Evolutionary conservation across 2,888 invertebrate genomes (phyloP).

Genomic region (Notodonta ziczac): DNA sequence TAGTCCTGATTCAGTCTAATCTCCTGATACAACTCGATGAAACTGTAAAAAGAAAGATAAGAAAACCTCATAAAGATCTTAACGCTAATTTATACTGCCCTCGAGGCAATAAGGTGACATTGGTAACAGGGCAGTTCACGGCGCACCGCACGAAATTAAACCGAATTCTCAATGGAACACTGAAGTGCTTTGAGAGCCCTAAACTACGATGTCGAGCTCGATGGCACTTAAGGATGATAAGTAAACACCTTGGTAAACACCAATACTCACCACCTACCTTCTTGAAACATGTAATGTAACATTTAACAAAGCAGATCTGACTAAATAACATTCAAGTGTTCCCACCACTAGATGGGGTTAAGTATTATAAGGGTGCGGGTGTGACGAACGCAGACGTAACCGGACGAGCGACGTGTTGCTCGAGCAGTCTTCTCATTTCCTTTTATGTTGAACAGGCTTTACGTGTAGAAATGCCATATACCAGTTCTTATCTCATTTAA

Average conservation of each 20-base stretch:
- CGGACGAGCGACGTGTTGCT: conserved; percentile 18
- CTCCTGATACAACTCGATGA: not conserved
- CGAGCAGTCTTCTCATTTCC: conserved; percentile 52
- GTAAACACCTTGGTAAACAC: conserved; percentile 45
- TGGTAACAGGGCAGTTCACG: conserved; percentile 18
- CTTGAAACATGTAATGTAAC: conserved; percentile 40
- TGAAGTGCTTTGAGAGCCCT: conserved; percentile 61
- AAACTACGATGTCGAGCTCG: conserved; percentile 62
- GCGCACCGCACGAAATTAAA: conserved; percentile 48
- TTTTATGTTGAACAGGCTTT: conserved; percentile 39
- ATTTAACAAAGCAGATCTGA: conserved; percentile 42
- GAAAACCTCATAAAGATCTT: conserved; percentile 2
- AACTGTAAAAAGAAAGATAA: not conserved
- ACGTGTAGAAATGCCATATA: conserved; percentile 12
- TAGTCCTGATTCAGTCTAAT: not conserved
- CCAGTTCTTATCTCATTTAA: conserved; percentile 1
- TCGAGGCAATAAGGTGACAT: conserved; percentile 24
- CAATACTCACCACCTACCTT: conserved; percentile 43
- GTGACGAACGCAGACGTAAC: conserved; percentile 21
- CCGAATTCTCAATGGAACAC: conserved; percentile 61
- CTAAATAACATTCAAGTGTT: conserved; percentile 51
- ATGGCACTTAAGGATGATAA: conserved; percentile 65
- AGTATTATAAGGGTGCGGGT: conserved; percentile 25
- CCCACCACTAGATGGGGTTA: conserved; percentile 28
- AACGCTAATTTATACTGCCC: conserved; percentile 18